phyloP scores from a whole-genome alignment of 2,888 invertebrate genomes.

The Harpagoxenus sublaevis region DNA sequence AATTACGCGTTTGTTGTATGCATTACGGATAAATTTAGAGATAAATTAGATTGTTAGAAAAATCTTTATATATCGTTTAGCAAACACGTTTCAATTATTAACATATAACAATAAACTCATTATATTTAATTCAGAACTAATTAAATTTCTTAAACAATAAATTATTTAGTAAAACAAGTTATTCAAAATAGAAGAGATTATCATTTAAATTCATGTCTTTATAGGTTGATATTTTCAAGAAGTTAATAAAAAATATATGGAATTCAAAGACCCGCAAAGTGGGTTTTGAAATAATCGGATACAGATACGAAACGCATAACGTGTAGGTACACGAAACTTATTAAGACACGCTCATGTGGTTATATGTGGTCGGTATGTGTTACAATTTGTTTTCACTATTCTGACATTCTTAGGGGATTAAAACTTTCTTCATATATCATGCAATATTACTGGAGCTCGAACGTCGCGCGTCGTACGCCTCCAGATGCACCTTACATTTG shows the following conservation, averaged over 20 bases:
- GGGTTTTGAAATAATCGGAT: neutral
- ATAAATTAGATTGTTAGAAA: neutral
- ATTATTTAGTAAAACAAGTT: neutral
- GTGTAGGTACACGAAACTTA: neutral
- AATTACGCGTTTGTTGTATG: neutral
- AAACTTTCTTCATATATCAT: constrained; percentile 28
- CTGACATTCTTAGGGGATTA: constrained; percentile 13
- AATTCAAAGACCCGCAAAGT: neutral
- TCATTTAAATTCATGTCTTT: neutral
- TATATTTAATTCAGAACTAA: neutral
- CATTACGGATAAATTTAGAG: neutral
- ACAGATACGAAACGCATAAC: neutral
- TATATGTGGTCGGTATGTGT: neutral
- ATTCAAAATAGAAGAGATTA: neutral
- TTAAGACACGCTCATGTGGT: neutral
- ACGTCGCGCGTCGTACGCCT: neutral
- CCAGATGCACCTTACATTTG: constrained; percentile 18
- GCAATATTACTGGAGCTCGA: constrained; percentile 30
- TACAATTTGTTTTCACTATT: constrained; percentile 13
- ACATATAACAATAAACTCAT: neutral
- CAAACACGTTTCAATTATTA: neutral
- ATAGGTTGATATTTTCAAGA: neutral
- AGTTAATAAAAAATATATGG: neutral
- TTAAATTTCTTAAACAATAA: neutral
- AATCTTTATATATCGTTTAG: neutral